Evolutionary conservation across 2,888 invertebrate species (phyloP).

Genomic region (Vanessa cardui): DNA sequence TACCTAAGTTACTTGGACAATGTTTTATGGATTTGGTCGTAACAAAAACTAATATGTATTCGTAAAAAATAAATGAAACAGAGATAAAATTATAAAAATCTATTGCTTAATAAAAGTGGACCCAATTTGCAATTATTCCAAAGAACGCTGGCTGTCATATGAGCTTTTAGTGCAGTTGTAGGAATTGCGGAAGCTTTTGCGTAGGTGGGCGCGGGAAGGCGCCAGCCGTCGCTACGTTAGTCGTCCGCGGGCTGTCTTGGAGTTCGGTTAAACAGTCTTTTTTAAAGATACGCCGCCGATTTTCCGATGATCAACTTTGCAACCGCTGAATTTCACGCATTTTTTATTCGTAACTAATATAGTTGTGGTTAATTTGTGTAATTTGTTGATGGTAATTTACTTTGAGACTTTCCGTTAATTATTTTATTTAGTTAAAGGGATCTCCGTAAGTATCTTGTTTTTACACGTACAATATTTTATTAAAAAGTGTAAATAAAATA

Average conservation of each 20-base stretch:
- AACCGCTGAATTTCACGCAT: slow-evolving; percentile 29
- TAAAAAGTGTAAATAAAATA: no score
- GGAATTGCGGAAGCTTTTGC: slow-evolving; percentile 22
- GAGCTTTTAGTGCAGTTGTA: slow-evolving; percentile 29
- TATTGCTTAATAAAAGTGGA: no score
- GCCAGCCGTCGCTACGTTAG: slow-evolving; percentile 38
- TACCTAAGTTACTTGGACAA: no score
- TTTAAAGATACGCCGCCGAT: slow-evolving; percentile 36
- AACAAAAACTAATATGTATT: no score
- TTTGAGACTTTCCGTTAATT: slow-evolving; percentile 11
- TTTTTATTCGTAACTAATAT: slow-evolving; percentile 16
- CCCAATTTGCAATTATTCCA: no score
- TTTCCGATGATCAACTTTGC: slow-evolving; percentile 48
- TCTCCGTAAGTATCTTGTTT: slow-evolving; percentile 27
- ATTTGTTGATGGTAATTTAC: slow-evolving; percentile 9
- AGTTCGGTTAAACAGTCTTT: slow-evolving; percentile 42
- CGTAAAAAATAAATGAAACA: no score
- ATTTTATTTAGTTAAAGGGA: background rate
- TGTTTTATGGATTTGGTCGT: no score
- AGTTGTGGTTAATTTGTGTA: slow-evolving; percentile 29
- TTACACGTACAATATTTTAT: background rate
- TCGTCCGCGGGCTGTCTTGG: slow-evolving; percentile 47
- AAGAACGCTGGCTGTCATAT: slow-evolving; percentile 8
- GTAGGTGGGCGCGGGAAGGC: slow-evolving; percentile 25
- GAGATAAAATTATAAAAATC: no score